A percentile compares a stretch with the other conserved stretches of the same genome.
Evolutionary conservation across 2,797 vertebrate genomes (phyloP).

Genomic region (Heterohyrax brucei): DNA sequence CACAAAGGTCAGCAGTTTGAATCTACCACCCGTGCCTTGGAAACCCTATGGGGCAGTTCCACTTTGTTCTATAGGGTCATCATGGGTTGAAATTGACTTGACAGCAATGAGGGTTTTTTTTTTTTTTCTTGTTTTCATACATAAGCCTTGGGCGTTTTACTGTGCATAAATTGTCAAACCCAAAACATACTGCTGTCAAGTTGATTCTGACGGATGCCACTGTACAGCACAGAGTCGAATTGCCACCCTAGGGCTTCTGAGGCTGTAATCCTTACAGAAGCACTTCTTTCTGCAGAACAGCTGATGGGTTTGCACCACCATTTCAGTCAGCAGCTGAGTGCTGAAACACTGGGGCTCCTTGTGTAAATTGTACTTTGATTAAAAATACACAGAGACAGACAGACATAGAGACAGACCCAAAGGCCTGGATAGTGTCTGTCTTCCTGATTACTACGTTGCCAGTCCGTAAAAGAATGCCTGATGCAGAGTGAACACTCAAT

Average conservation of each 20-base stretch:
- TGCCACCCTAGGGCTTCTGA: neutral
- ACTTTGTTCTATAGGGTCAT: too few relatives aligned
- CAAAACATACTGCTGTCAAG: neutral
- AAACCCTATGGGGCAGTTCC: too few relatives aligned
- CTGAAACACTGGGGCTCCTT: neutral
- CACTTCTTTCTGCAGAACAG: neutral
- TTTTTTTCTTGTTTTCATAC: too few relatives aligned
- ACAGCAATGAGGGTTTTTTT: too few relatives aligned
- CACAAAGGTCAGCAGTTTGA: too few relatives aligned
- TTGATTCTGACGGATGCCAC: neutral
- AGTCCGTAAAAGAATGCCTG: neutral
- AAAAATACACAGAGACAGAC: neutral
- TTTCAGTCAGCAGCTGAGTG: neutral
- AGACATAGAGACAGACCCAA: neutral
- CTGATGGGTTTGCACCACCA: neutral
- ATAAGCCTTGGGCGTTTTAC: too few relatives aligned
- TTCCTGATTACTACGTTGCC: fast-evolving
- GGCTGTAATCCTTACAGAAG: neutral
- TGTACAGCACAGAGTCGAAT: neutral
- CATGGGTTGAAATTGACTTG: too few relatives aligned
- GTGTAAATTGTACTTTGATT: neutral
- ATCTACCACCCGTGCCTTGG: too few relatives aligned
- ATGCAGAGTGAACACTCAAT: neutral
- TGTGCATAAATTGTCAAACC: too few relatives aligned
- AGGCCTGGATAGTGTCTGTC: neutral